Base-by-base conservation (phyloP, 1,140 invertebrate species). In the Penaeus indicus region DNA sequence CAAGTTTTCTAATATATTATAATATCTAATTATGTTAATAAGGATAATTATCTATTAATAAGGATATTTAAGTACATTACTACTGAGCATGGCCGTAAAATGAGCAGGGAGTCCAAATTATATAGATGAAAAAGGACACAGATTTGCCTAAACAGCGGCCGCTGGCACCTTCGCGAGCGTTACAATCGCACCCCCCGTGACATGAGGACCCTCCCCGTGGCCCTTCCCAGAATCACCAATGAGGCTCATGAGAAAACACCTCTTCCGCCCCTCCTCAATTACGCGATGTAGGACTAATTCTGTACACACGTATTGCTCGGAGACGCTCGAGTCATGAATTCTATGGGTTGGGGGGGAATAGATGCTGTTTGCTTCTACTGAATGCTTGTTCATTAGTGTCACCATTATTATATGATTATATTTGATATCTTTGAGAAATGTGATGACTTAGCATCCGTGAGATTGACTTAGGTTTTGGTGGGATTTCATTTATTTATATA, bases 181-280 rank as follows among this genome's bases (percentile, higher is more conserved):
- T 88, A 88, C 81, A 88, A 88, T 83, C 86, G 38, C 80, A 88
- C 86, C 86, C 86, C 86, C 86, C 86, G 86, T 88, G 47, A 88
- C 22, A 88, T 88, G 81, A 88, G 81, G 86, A 88, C 86, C 81
- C 86, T 84, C 86, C 81, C 86, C n/a, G 81, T 62, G 38, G 80
- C 81, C 80, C 67, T 82, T 88, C 69, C 81, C 86, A 88, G 86
- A 88, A 88, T 83, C 86, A 88, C 86, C 86, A 88, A 88, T 88
- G 86, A 88, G 86, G 86, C 82, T 88, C 86, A 88, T 88, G 86
- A 88, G 86, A 88, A 83, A 88, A 88, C 86, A 88, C 61, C 86
- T 88, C 86, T 27, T n/a, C 79, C 81, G 62, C 83, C 75, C 86
- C 84, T 83, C 83, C 78, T 72, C 86, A 88, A 88, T 88, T 88